phyloP scores from a whole-genome alignment of 2,888 invertebrate genomes.

The Meganola albula region DNA sequence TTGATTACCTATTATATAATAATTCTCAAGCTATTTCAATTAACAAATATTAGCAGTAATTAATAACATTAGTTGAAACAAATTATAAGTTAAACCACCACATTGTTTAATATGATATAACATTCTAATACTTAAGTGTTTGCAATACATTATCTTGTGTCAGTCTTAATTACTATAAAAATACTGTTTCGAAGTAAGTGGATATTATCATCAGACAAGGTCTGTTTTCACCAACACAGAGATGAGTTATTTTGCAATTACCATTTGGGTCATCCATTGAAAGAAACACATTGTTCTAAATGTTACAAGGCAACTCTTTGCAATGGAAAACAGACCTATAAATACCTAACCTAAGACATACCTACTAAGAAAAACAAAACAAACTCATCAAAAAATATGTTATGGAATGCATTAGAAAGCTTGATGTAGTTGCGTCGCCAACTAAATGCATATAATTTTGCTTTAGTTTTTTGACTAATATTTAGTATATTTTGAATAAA shows the following conservation, averaged over 20 bases:
- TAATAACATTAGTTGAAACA: conserved; percentile 56
- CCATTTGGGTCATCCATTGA: no score
- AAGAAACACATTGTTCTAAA: no score
- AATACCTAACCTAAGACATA: conserved; percentile 37
- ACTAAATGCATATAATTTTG: no score
- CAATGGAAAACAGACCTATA: no score
- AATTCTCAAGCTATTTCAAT: conserved; percentile 44
- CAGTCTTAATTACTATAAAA: conserved; percentile 73
- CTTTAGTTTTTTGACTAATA: no score
- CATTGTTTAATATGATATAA: conserved; percentile 49
- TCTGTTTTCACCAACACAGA: conserved; percentile 13
- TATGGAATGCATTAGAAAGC: conserved; percentile 56
- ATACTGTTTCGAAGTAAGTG: conserved; percentile 63
- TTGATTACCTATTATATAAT: conserved; percentile 50
- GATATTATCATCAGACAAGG: conserved; percentile 42
- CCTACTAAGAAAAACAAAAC: conserved; percentile 52
- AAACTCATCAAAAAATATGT: conserved; percentile 38
- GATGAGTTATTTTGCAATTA: no score
- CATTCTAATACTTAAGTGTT: conserved; percentile 65
- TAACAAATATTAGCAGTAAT: conserved; percentile 42
- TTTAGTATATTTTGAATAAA: no score
- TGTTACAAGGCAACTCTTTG: no score
- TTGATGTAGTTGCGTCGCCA: no score
- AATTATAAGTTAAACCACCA: conserved; percentile 59
- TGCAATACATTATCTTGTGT: conserved; percentile 65